phyloP scores from a whole-genome alignment of 1,140 invertebrate species.

The Musca domestica region DNA sequence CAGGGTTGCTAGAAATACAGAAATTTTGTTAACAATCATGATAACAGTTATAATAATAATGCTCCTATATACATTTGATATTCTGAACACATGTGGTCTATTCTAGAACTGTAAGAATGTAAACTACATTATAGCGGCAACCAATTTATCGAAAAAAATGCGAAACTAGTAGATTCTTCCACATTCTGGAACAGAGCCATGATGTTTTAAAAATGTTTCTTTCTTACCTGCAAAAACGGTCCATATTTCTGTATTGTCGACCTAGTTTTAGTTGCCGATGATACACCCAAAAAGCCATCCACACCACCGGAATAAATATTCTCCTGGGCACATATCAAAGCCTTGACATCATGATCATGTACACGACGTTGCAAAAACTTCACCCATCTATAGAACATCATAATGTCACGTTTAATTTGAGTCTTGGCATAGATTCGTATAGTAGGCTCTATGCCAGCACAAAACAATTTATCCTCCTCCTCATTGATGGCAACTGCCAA shows the following conservation, averaged over 20 bases:
- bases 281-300: slow-evolving; percentile 72
- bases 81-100: no score
- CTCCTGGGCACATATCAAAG: slow-evolving; percentile 63
- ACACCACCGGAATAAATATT: slow-evolving; percentile 76
- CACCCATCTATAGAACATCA: slow-evolving; percentile 66
- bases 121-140: no score
- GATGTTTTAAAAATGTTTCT: not conserved
- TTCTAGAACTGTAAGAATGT: no score
- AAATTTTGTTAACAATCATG: no score
- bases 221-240: slow-evolving; percentile 61
- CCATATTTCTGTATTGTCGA: slow-evolving; percentile 70
- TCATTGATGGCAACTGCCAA: slow-evolving; percentile 70
- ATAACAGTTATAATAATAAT: no score
- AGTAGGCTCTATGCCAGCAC: slow-evolving; percentile 77
- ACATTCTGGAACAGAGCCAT: no score
- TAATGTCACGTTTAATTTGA: slow-evolving; percentile 61
- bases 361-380: slow-evolving; percentile 73
- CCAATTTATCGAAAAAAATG: no score
- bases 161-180: no score
- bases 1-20: slow-evolving; percentile 52
- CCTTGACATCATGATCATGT: slow-evolving; percentile 80
- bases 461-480: slow-evolving; percentile 69
- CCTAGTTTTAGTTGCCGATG: slow-evolving; percentile 57
- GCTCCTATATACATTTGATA: no score
- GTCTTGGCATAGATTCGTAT: slow-evolving; percentile 69